phyloP scores from a whole-genome alignment of 2,888 invertebrate species.

The Mimumesa dahlbomi region DNA sequence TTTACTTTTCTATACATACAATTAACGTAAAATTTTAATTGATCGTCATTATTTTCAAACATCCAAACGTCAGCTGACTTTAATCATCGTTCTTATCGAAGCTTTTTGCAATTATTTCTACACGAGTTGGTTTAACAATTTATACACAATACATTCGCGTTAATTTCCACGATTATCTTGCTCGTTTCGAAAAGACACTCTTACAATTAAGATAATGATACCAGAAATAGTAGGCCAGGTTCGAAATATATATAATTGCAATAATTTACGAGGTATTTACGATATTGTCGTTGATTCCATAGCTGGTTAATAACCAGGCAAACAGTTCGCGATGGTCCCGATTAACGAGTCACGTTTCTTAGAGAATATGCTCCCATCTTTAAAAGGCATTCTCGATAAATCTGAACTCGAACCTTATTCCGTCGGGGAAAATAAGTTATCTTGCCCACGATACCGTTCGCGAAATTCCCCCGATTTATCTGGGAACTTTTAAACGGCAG shows the following conservation, averaged over 20 bases:
- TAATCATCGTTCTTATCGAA: too few species aligned
- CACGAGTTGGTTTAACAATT: too few species aligned
- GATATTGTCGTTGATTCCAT: constrained; percentile 28
- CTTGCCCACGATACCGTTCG: constrained; percentile 15
- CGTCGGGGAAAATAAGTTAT: constrained; percentile 21
- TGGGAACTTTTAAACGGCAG: constrained; percentile 3
- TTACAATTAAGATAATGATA: too few species aligned
- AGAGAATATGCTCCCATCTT: constrained; percentile 41
- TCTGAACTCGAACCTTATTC: constrained; percentile 26
- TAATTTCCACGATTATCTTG: too few species aligned
- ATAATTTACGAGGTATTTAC: constrained; percentile 17
- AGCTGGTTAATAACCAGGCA: constrained; percentile 40
- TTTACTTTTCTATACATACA: too few species aligned
- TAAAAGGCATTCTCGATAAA: constrained; percentile 43
- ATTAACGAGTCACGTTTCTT: constrained; percentile 60
- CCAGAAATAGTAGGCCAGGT: background rate
- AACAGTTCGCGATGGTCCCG: constrained; percentile 47
- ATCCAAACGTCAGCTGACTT: too few species aligned
- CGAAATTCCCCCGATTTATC: constrained; percentile 24
- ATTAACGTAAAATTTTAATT: too few species aligned
- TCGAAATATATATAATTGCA: background rate
- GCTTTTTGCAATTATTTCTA: too few species aligned
- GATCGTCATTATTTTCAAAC: too few species aligned
- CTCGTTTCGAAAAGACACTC: too few species aligned
- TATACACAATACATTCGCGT: too few species aligned